Conservation (phyloP, 2,888 invertebrate genomes). For the Phasia obesa region DNA sequence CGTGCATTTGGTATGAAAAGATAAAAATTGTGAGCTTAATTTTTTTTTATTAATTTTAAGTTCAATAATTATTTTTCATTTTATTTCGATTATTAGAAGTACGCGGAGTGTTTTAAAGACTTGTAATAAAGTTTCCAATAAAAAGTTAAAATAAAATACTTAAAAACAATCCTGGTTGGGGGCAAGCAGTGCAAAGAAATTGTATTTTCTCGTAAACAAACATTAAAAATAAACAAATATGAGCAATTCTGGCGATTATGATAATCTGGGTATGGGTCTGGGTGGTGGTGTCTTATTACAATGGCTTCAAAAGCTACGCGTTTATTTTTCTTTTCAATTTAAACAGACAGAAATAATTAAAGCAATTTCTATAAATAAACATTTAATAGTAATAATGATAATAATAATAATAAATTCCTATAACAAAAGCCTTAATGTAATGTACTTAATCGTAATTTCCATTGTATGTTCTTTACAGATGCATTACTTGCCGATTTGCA, state of each 20-base stretch:
- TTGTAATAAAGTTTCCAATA: neutral
- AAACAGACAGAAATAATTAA: constrained; percentile 23
- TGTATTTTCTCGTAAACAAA: neutral
- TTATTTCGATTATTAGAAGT: constrained; percentile 40
- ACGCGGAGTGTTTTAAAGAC: constrained; percentile 29
- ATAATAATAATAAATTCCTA: constrained; percentile 25
- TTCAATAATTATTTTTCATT: constrained; percentile 44
- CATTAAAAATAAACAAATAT: constrained; percentile 66
- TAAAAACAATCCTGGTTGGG: neutral
- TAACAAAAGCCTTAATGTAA: constrained; percentile 47
- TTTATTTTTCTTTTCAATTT: neutral
- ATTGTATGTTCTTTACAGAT: constrained; percentile 85
- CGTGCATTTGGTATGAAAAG: constrained; percentile 46
- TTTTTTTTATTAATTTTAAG: constrained; percentile 15
- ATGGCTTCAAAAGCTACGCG: neutral
- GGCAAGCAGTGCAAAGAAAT: neutral
- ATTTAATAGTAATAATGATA: constrained; percentile 37
- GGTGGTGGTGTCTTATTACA: constrained; percentile 72
- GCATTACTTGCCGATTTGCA: constrained; percentile 97
- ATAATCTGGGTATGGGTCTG: constrained; percentile 78
- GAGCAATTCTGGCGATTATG: constrained; percentile 80
- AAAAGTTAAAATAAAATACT: neutral
- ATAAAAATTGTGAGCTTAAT: constrained; percentile 52
- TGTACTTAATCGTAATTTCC: neutral
- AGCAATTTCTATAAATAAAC: constrained; percentile 56